phyloP scores from a whole-genome alignment of 2,113 vertebrate species.

The Heterocephalus glaber region DNA sequence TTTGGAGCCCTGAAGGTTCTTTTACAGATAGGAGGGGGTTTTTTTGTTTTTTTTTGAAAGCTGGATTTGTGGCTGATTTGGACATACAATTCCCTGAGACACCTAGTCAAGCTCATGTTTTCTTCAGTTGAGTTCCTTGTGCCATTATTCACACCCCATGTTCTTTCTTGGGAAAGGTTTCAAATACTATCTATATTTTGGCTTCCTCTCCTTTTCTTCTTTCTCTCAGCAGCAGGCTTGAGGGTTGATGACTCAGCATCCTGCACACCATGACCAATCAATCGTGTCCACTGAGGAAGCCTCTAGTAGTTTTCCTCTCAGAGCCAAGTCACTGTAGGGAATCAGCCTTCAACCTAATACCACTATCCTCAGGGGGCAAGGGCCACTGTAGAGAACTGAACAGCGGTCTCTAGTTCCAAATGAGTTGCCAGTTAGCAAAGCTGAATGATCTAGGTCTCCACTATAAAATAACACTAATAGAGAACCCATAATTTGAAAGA shows the following conservation, averaged over 20 bases:
- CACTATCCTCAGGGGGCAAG: background rate
- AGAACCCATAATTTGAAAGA: background rate
- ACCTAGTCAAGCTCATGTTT: background rate
- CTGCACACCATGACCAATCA: background rate
- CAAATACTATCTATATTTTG: background rate
- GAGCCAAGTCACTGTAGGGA: background rate
- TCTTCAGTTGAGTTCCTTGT: background rate
- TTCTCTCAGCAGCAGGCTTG: background rate
- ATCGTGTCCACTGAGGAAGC: background rate
- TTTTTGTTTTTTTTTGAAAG: background rate
- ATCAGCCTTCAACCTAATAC: background rate
- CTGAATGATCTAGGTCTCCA: background rate
- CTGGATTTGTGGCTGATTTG: background rate
- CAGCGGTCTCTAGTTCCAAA: background rate
- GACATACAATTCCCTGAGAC: background rate
- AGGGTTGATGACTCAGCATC: background rate
- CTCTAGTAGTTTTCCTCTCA: background rate
- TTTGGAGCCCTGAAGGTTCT: background rate
- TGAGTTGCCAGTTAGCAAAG: background rate
- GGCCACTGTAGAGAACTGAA: background rate
- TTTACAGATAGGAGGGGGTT: background rate
- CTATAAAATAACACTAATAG: background rate
- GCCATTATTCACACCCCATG: background rate
- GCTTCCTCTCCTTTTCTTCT: background rate
- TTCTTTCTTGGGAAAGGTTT: conserved; percentile 3